Percentiles rank a stretch among this genome's conserved stretches.
These are phyloP conservation scores for Macrotis lagotis DNA, from an alignment of 2,113 vertebrate species.

Conservation along the genomic window DNA sequence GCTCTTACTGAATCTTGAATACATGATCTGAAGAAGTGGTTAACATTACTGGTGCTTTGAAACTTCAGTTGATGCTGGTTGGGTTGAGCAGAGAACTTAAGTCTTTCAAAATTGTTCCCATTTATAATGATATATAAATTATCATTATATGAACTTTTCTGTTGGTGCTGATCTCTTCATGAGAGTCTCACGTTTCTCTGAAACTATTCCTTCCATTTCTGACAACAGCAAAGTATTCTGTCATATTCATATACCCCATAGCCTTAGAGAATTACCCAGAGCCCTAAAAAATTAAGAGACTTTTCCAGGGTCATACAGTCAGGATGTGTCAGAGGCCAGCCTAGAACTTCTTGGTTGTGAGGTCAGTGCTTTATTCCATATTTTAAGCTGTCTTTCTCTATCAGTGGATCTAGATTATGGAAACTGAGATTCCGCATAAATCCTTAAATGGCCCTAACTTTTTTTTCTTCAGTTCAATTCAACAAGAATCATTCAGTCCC, in stretches of 20 bases:
- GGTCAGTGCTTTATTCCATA: not conserved
- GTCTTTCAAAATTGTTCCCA: not conserved
- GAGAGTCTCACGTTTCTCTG: not conserved
- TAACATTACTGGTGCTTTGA: not conserved
- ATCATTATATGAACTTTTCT: not conserved
- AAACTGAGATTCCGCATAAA: not conserved
- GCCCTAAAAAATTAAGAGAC: not conserved
- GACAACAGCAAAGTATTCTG: not conserved
- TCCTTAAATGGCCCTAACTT: not conserved
- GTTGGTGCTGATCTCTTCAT: not conserved
- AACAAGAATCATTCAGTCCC: conserved; percentile 3
- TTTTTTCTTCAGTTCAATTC: not conserved
- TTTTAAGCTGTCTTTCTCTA: not conserved
- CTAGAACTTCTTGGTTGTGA: not conserved
- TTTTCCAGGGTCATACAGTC: not conserved
- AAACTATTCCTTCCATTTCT: not conserved
- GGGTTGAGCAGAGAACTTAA: not conserved
- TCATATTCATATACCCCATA: not conserved
- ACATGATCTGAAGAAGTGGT: not conserved
- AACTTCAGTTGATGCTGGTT: not conserved
- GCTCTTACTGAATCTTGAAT: not conserved
- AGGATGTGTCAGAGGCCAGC: not conserved
- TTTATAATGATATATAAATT: not conserved
- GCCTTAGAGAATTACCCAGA: not conserved
- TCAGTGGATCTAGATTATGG: not conserved